Base-by-base conservation (phyloP, 2,113 vertebrate species). In the Hippocampus guttulatus region DNA sequence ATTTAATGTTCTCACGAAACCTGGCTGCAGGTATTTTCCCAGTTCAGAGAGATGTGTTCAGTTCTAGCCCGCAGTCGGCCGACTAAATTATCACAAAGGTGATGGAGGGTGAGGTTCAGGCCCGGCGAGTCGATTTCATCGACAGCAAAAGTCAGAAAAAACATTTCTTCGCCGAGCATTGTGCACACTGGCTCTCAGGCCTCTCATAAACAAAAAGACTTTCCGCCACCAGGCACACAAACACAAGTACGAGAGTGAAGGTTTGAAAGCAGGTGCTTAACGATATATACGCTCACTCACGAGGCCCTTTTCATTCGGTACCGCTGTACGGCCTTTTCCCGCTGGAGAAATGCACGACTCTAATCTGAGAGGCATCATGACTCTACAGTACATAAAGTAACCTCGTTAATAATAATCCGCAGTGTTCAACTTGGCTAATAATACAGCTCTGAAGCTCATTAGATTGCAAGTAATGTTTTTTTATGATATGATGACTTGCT, bases 121-220 rank as follows among this genome's bases (percentile, higher is more conserved):
- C n/a, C 23, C 20, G 64, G 43, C 64, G 5, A 65, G 64, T 65
- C 64, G 27, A 65, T 65, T 65, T 27, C 64, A 65, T 49, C 64
- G 16, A 7, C 43, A 18, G 8, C 66, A 40, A 54, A 54, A 68
- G 47, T 68, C 66, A 54, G 66, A 54, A 68, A 38, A 68, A 68
- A 20, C 49, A 68, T 68, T 68, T 54, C 66, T 68, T 68, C 21
- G n/a, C 38, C 30, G 66, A 68, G 66, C 66, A 23, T 68, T 68
- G 66, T 40, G 66, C 27, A 38, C 40, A 54, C 16, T 52, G 5
- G 20, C 49, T 67, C 27, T 21, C 49, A 12, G 27, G 30, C 21
- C 30, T 54, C 64, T 65, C 64, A 65, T 65, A 65, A 65, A 65
- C 64, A 49, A 27, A 65, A 65, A 27, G 64, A 3, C 55, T 58